Base-by-base conservation (phyloP, 1,140 invertebrate genomes). In the Ceratina japonica region DNA sequence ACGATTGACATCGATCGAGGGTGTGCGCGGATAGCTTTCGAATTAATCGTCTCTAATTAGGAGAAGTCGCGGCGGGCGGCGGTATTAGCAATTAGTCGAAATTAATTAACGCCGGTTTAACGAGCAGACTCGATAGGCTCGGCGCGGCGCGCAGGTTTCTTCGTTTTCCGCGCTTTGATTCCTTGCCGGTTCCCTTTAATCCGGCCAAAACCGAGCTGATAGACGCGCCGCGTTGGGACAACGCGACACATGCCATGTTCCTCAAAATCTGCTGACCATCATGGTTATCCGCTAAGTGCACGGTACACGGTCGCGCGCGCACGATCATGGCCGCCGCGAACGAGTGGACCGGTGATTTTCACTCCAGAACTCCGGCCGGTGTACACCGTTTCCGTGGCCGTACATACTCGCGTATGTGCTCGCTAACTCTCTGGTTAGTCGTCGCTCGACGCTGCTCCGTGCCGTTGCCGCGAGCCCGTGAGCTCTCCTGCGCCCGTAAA, bases 41-140 rank as follows among this genome's bases (percentile, higher is more conserved):
- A 88, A 90, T 90, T 91, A 88, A 91, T 90, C 86, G 86, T 85
- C 85, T 90, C 83, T 87, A 90, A 89, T 90, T 90, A 90, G 83
- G 83, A 52, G 79, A 73, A 85, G 54, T 16, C 16, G 54, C 68
- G 83, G 80, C 86, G 88, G 85, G 58, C 3, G 68, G 5, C 20
- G 3, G 59, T 56, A 78, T 82, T 80, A 81, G 86, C 87, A 90
- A 91, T 91, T 91, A 90, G 86, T 84, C 79, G 80, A 86, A 90
- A 90, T 88, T 86, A 90, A 89, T 91, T 89, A 90, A 87, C 80
- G 86, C 16, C 8, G 68, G 12, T 12, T 0, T 0, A 18, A 18
- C 44, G 65, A 20, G 58, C 56, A 24, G 63, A n/a, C 31, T 13
- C 0, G n/a, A 12, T 44, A 44, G 37, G 37, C 37, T 44, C 37